These are phyloP conservation scores for Mycetomoellerius zeteki DNA, from an alignment of 1,140 invertebrate species.

Conservation along the genomic window DNA sequence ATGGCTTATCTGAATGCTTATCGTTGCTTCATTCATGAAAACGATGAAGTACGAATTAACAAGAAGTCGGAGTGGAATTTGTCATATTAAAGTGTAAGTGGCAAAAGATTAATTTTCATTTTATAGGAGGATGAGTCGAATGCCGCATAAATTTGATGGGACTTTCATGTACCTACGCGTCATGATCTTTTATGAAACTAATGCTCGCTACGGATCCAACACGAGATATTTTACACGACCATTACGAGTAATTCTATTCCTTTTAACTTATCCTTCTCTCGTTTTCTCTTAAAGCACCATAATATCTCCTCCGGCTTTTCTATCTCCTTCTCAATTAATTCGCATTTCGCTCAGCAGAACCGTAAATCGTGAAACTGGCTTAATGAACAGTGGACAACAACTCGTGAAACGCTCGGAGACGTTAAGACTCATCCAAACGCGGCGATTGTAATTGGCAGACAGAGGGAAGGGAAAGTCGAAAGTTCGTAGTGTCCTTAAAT, in stretches of 20 bases:
- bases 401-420: slow-evolving; percentile 59
- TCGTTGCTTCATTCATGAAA: slow-evolving; percentile 8
- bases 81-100: slow-evolving; percentile 34
- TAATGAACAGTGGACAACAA: slow-evolving; percentile 70
- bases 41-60: slow-evolving; percentile 13
- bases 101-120: slow-evolving; percentile 29
- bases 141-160: slow-evolving; percentile 47
- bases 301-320: neutral
- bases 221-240: slow-evolving; percentile 33
- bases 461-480: slow-evolving; percentile 42
- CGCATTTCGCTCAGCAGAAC: slow-evolving; percentile 62
- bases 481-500: slow-evolving; percentile 42
- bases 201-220: slow-evolving; percentile 52
- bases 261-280: slow-evolving; percentile 37
- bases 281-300: slow-evolving; percentile 28
- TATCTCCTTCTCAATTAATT: slow-evolving; percentile 62
- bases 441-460: slow-evolving; percentile 66
- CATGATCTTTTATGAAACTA: slow-evolving; percentile 67
- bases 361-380: slow-evolving; percentile 69
- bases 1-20: slow-evolving; percentile 6
- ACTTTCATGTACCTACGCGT: slow-evolving; percentile 20
- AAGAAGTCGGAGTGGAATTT: neutral
- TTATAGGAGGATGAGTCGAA: slow-evolving; percentile 6
- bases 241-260: slow-evolving; percentile 64
- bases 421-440: slow-evolving; percentile 41